A percentile compares a stretch with the other conserved stretches of the same genome.
phyloP scores from a whole-genome alignment of 2,888 invertebrate species.

The Drosophila paranaensis region DNA sequence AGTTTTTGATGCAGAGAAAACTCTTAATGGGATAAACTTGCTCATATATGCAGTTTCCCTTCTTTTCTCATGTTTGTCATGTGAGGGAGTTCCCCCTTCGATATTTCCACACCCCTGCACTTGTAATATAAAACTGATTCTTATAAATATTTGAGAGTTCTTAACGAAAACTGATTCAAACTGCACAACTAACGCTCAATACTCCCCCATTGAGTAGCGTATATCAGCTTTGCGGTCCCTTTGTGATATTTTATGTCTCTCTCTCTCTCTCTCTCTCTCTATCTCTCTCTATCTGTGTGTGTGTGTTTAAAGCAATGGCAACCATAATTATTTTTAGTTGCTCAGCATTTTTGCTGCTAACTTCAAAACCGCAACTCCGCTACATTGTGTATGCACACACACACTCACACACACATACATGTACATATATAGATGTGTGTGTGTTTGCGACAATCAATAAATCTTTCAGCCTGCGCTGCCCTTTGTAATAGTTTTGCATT shows the following conservation, averaged over 20 bases:
- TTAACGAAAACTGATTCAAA: slow-evolving; percentile 31
- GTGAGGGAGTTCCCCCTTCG: background rate
- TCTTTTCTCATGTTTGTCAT: background rate
- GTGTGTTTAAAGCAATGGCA: slow-evolving; percentile 55
- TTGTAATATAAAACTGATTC: slow-evolving; percentile 6
- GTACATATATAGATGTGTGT: slow-evolving; percentile 9
- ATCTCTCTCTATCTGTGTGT: slow-evolving; percentile 25
- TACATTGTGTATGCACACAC: slow-evolving; percentile 51
- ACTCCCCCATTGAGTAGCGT: slow-evolving; percentile 40
- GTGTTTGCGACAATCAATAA: slow-evolving; percentile 78
- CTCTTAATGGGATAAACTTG: background rate
- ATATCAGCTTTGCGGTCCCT: slow-evolving; percentile 52
- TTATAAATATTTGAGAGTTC: slow-evolving; percentile 13
- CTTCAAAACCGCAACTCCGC: slow-evolving; percentile 78
- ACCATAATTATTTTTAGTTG: slow-evolving; percentile 80
- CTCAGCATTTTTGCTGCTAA: slow-evolving; percentile 78
- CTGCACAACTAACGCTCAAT: slow-evolving; percentile 41
- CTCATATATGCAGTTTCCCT: background rate
- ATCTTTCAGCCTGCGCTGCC: slow-evolving; percentile 67
- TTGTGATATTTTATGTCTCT: slow-evolving; percentile 30
- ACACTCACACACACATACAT: slow-evolving; percentile 12
- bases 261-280: background rate
- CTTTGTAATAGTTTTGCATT: slow-evolving; percentile 66
- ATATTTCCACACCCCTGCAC: background rate
- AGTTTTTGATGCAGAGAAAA: background rate